These are phyloP conservation scores for Schizopygopsis malacanthus DNA, from an alignment of 2,797 vertebrate species.

Conservation along the genomic window DNA sequence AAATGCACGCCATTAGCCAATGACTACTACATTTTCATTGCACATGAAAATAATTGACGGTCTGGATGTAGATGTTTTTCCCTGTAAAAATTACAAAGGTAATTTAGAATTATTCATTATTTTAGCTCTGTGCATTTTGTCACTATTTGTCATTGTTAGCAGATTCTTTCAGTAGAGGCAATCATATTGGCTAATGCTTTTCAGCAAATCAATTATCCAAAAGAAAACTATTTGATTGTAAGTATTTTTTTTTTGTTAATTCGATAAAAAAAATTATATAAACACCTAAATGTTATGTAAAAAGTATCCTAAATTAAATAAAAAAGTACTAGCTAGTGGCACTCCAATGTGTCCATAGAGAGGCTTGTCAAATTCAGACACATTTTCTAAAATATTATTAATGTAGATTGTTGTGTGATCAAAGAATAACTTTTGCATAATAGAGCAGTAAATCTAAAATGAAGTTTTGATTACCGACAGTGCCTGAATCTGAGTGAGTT, in stretches of 20 bases:
- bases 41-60: neutral
- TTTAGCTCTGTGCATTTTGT: neutral
- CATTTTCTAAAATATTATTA: neutral
- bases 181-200: neutral
- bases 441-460: neutral
- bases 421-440: neutral
- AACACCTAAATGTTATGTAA: neutral
- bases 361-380: neutral
- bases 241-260: no score
- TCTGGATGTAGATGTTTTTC: neutral
- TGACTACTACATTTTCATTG: neutral
- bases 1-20: no score
- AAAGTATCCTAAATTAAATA: neutral
- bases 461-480: slow-evolving; percentile 15
- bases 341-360: neutral
- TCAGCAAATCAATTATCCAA: neutral
- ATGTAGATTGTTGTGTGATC: neutral
- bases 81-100: neutral
- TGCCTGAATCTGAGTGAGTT: slow-evolving; percentile 50
- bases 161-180: neutral
- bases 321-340: neutral
- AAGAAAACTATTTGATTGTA: neutral
- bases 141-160: neutral
- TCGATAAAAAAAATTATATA: neutral
- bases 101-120: neutral